Evolutionary conservation across 2,113 vertebrate genomes (phyloP).

Genomic region (Cinclus cinclus): DNA sequence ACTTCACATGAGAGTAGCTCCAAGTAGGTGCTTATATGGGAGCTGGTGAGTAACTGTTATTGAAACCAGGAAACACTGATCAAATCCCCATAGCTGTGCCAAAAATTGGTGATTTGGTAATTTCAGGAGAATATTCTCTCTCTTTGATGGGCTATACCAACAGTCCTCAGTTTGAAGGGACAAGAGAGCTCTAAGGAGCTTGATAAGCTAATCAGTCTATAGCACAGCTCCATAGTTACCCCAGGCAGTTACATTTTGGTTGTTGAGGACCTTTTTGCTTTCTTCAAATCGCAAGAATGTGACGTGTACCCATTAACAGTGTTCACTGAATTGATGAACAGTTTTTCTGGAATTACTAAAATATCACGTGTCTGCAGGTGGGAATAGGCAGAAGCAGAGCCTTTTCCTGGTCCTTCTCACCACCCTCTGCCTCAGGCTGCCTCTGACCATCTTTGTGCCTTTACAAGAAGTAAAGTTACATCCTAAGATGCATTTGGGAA

Average conservation of each 20-base stretch:
- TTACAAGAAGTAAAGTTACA: not conserved
- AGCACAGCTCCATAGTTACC: not conserved
- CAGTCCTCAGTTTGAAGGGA: not conserved
- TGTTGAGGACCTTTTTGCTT: not conserved
- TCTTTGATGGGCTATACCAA: not conserved
- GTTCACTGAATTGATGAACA: not conserved
- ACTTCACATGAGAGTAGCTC: not conserved
- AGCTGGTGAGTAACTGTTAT: not conserved
- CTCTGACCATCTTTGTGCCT: not conserved
- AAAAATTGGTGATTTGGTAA: not conserved
- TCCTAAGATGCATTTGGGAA: not conserved
- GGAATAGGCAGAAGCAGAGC: not conserved
- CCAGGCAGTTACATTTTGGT: not conserved
- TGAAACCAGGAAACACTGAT: not conserved
- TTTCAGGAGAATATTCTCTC: not conserved
- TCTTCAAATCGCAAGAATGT: not conserved
- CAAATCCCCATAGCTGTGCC: not conserved
- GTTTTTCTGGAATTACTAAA: not conserved
- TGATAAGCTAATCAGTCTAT: not conserved
- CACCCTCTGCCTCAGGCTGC: not conserved
- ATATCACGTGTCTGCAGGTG: not conserved
- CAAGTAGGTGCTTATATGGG: not conserved
- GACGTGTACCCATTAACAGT: not conserved
- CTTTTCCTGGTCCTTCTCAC: not conserved
- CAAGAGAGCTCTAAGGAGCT: not conserved